A percentile compares a stretch with the other conserved stretches of the same genome.
Evolutionary conservation across 2,797 vertebrate species (phyloP).

Genomic region (Pangasius macronema): DNA sequence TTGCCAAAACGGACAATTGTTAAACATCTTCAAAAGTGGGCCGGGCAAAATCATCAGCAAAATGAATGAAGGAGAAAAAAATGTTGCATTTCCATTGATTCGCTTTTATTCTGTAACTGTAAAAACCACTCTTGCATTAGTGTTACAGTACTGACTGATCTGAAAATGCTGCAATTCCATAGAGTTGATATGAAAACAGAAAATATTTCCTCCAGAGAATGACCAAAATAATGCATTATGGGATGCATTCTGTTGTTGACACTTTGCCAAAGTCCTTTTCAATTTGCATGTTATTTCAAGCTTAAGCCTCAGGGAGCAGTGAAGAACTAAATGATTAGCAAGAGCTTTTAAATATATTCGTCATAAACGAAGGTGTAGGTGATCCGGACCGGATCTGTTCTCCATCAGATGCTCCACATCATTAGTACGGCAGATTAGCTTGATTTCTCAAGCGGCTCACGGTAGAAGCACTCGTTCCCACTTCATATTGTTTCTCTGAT

Average conservation of each 20-base stretch:
- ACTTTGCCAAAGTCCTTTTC: background rate
- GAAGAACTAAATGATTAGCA: background rate
- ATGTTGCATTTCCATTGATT: background rate
- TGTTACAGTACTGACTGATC: background rate
- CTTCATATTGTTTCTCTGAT: background rate
- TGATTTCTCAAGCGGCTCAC: background rate
- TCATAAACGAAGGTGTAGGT: background rate
- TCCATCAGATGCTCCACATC: background rate
- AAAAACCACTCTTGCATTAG: background rate
- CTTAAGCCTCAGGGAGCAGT: background rate
- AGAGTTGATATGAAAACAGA: background rate
- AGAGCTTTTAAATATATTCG: background rate
- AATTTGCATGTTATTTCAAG: background rate
- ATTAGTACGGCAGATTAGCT: background rate
- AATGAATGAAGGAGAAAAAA: background rate
- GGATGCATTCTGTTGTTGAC: background rate
- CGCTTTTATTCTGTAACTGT: background rate
- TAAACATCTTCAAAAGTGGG: slow-evolving; percentile 1
- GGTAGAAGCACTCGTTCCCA: background rate
- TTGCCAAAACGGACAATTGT: slow-evolving; percentile 8
- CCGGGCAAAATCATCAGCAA: background rate
- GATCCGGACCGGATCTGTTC: background rate
- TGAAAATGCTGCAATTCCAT: background rate
- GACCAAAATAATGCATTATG: background rate
- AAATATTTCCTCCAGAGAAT: background rate